These are phyloP conservation scores for Drosophila infuscata DNA, from an alignment of 2,888 invertebrate genomes.

Conservation along the genomic window DNA sequence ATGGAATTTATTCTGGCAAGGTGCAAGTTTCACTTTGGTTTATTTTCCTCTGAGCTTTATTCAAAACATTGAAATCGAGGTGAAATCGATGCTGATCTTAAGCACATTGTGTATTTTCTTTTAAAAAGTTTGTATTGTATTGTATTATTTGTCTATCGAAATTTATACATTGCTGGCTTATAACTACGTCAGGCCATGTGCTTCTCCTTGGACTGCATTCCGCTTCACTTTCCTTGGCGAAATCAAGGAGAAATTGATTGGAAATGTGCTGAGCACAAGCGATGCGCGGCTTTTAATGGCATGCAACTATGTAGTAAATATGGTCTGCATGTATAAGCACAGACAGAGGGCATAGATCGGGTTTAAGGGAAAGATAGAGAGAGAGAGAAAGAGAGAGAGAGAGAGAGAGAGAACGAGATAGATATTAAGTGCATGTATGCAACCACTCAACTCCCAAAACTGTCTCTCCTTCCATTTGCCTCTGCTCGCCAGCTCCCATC, in stretches of 20 bases:
- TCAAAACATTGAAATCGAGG: neutral
- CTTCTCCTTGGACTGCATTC: neutral
- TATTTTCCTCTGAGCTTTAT: too few relatives aligned
- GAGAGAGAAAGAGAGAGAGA: neutral
- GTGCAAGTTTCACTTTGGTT: neutral
- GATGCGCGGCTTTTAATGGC: constrained; percentile 50
- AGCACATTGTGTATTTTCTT: neutral
- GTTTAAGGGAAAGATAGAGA: neutral
- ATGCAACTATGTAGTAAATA: constrained; percentile 61
- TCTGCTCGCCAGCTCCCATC: neutral
- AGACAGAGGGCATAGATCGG: constrained; percentile 9
- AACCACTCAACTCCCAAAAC: constrained; percentile 10
- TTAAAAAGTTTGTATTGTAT: neutral
- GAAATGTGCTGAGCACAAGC: neutral
- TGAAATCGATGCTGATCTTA: neutral
- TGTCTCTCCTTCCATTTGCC: neutral
- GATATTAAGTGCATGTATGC: constrained; percentile 20
- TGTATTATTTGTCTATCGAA: neutral
- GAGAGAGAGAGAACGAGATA: neutral
- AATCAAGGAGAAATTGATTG: constrained; percentile 22
- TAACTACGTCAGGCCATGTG: neutral
- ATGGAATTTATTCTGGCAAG: neutral
- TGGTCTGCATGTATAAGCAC: constrained; percentile 32
- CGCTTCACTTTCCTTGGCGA: constrained; percentile 6
- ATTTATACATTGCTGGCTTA: neutral